Evolutionary conservation across 2,113 vertebrate genomes (phyloP).

Genomic region (Oryzias curvinotus): DNA sequence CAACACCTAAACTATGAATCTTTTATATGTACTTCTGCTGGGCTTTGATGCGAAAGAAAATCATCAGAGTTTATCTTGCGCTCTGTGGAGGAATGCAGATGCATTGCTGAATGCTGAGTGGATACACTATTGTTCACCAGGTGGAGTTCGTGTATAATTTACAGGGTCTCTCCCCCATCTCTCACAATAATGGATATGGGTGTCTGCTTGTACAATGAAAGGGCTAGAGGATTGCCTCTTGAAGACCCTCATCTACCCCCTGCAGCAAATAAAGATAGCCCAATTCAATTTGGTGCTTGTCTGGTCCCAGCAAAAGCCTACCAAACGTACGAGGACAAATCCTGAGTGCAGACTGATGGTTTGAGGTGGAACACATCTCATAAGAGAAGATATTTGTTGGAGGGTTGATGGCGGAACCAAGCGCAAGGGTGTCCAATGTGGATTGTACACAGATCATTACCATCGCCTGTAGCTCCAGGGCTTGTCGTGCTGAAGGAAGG

Average conservation of each 20-base stretch:
- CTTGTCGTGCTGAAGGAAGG: constrained; percentile 76
- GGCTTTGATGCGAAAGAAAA: constrained; percentile 7
- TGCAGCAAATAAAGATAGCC: constrained; percentile 43
- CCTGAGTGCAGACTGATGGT: constrained; percentile 23
- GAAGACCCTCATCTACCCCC: constrained; percentile 32
- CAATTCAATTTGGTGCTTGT: constrained; percentile 36
- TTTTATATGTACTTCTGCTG: constrained; percentile 44
- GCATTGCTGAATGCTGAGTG: constrained; percentile 54
- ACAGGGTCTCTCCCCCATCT: constrained; percentile 62
- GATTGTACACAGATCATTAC: constrained; percentile 71
- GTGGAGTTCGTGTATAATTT: constrained; percentile 73
- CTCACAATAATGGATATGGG: constrained; percentile 68
- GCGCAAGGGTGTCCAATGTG: constrained; percentile 19
- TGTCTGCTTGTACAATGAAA: constrained; percentile 47
- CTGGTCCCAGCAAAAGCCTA: constrained; percentile 28
- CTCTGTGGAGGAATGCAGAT: constrained; percentile 69
- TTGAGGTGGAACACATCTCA: constrained; percentile 36
- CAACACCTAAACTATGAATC: constrained; percentile 23
- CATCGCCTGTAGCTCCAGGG: constrained; percentile 66
- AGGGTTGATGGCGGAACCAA: constrained; percentile 20
- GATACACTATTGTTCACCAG: constrained; percentile 60
- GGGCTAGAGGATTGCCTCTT: constrained; percentile 49
- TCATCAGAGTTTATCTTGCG: constrained; percentile 25
- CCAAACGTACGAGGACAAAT: constrained; percentile 41
- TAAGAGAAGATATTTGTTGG: constrained; percentile 37